These are phyloP conservation scores for Natrix natrix DNA, from an alignment of 2,797 vertebrate genomes.

Conservation along the genomic window DNA sequence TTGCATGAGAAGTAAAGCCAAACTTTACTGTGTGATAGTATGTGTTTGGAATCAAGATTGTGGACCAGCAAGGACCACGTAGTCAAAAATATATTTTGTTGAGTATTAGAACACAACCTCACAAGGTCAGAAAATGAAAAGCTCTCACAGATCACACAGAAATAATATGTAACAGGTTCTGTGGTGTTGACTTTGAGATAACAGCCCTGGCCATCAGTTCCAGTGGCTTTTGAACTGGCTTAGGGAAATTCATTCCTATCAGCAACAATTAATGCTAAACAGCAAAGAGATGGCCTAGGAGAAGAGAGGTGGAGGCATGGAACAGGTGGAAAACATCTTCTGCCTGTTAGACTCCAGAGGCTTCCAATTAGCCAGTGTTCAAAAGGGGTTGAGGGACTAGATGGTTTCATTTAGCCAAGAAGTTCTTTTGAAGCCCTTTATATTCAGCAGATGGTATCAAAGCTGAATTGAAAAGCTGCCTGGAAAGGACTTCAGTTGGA, in stretches of 20 bases:
- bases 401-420: background rate
- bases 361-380: background rate
- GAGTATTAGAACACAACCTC: background rate
- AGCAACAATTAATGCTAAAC: background rate
- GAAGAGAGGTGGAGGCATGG: background rate
- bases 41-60: background rate
- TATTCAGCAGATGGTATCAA: background rate
- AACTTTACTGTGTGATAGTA: background rate
- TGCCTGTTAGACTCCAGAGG: background rate
- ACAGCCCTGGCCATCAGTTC: background rate
- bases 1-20: background rate
- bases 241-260: background rate
- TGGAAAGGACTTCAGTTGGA: accelerated
- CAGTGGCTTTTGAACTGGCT: background rate
- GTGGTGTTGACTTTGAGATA: background rate
- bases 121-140: background rate
- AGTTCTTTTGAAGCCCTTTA: background rate
- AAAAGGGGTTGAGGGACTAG: background rate
- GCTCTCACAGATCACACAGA: background rate
- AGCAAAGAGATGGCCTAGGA: background rate
- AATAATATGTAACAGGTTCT: background rate
- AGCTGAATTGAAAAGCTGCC: background rate
- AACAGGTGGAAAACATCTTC: background rate
- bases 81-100: background rate
- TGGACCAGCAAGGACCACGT: background rate